Evolutionary conservation across 2,113 vertebrate species (phyloP), one percentile per base, ranked within the genome.

Genomic region (Protobothrops mucrosquamatus): DNA sequence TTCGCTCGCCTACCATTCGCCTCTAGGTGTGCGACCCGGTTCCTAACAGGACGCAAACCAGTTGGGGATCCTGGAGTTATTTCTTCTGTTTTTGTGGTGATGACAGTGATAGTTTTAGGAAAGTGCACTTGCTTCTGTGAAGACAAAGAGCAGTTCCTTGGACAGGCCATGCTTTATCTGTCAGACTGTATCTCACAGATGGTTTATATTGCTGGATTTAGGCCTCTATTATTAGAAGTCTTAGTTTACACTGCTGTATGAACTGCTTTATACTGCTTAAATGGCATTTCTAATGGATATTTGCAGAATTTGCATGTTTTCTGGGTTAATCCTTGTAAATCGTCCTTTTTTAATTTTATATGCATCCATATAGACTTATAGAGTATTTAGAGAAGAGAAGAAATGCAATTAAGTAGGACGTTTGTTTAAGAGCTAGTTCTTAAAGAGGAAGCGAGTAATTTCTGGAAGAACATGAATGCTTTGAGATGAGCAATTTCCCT

Each of bases 301-400:
- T 85, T 89, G 46, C 7, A 94, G 59, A 95, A 94, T 88, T 6
- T 87, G 22, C 93, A 54, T 2, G 22, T 52, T 92, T 93, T 59
- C 93, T 8, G 43, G 26, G 20, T 89, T 93, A 95, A 91, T 95
- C 26, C 11, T 93, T 0, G 90, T 93, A 91, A 96, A 85, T 6
- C 48, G 29, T 20, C n/a, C 14, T 2, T 93, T 51, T 93, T 90
- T 93, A 74, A 43, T 93, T 93, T 92, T 20, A 14, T 2, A 1
- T 93, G 20, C 74, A 20, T 94, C 26, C 48, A 81, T 51, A 14
- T 34, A 61, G 26, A 52, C 48, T 64, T 51, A 14, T 34, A 61
- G 26, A 52, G 87, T 0, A 89, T 88, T 91, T 18, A 93, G 90
- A 88, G 89, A 89, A 0, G 0, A 81, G 34, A 91, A 92, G 59